Base-by-base conservation (phyloP, 2,113 vertebrate genomes). In the Pimephales promelas region DNA sequence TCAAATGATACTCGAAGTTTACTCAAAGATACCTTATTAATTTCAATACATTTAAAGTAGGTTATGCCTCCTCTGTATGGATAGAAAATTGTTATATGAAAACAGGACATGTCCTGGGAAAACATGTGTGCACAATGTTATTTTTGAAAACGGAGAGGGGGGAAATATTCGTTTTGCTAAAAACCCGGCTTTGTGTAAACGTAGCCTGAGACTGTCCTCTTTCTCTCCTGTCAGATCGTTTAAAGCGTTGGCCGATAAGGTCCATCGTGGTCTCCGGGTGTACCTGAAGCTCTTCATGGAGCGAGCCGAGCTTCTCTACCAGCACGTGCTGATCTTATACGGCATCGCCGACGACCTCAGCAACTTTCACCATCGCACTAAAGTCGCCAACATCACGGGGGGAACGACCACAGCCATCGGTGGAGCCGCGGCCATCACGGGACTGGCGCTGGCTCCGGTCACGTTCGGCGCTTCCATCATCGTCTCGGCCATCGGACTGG, bases 231-330 rank as follows among this genome's bases (percentile, higher is more conserved):
- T 56, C 83, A 94, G 93, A 87, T 92, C 91, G 0, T 94, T 94
- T 82, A 88, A 77, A 36, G n/a, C 84, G 45, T 84, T 94, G 78
- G 92, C 93, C 0, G 88, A 92, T 26, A 94, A 93, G 81, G 92
- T 95, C 9, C 75, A 92, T 2, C 86, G 70, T 0, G 93, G 92
- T 64, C 90, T 95, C 24, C 89, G 88, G 0, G 87, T 95, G 79
- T 95, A 94, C 89, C 90, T 94, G 87, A 94, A 93, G 76, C 61
- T 92, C 36, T 95, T 95, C 90, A 92, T 84, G 0, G 94, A 95
- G 86, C 91, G 88, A 0, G 93, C 92, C 0, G 94, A 95, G 90
- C 57, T 88, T 57, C 92, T 95, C n/a, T 95, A 92, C 91, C 91
- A 92, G 85, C 89, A 90, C 49, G 70, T 94, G 79, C 84, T 92